A percentile compares a stretch with the other conserved stretches of the same genome.
Evolutionary conservation across 2,888 invertebrate genomes (phyloP).

Genomic region (Drosophila formosana): DNA sequence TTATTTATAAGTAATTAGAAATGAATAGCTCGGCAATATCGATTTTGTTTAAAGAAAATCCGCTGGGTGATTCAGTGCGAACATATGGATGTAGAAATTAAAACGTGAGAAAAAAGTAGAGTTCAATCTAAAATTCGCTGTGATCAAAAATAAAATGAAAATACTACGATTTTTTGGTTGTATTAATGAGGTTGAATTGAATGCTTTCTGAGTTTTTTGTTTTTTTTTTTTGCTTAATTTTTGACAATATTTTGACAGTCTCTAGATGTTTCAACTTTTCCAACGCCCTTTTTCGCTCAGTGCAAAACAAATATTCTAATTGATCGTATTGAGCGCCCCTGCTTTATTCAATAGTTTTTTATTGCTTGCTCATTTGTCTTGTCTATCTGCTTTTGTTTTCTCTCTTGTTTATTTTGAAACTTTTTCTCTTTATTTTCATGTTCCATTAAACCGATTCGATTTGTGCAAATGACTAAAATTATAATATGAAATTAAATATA

Average conservation of each 20-base stretch:
- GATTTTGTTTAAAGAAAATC: no score
- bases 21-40: no score
- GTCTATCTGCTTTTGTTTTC: slow-evolving; percentile 79
- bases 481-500: slow-evolving; percentile 29
- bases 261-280: not conserved
- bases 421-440: slow-evolving; percentile 83
- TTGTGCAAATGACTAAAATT: slow-evolving; percentile 70
- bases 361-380: slow-evolving; percentile 64
- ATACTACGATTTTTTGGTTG: no score
- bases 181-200: no score
- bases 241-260: not conserved
- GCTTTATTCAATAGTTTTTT: slow-evolving; percentile 4
- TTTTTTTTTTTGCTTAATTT: not conserved
- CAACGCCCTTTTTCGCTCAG: not conserved
- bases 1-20: not conserved
- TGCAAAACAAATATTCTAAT: not conserved
- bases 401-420: slow-evolving; percentile 81
- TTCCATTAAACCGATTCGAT: slow-evolving; percentile 83
- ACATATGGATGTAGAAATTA: no score
- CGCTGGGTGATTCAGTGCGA: no score
- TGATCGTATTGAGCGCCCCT: not conserved
- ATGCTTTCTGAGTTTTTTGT: not conserved
- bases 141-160: no score
- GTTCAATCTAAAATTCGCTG: no score
- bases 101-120: no score